These are phyloP conservation scores for Morpho helenor DNA, from an alignment of 2,888 invertebrate species.

Conservation along the genomic window DNA sequence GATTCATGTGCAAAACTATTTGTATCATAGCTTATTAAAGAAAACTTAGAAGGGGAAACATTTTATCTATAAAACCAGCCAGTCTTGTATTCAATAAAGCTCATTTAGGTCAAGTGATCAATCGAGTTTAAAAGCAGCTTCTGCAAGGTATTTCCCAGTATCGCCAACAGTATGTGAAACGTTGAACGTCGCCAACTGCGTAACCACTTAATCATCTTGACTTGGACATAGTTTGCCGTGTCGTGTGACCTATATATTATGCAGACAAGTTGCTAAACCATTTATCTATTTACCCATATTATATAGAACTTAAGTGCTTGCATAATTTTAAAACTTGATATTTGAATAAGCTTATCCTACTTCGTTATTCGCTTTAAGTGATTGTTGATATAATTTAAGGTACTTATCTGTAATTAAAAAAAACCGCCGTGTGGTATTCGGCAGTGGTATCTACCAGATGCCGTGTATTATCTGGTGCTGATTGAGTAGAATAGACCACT, in stretches of 20 bases:
- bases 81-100: constrained; percentile 9
- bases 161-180: constrained; percentile 8
- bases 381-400: too few relatives aligned
- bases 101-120: constrained; percentile 19
- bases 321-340: too few relatives aligned
- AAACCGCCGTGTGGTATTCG: too few relatives aligned
- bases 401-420: too few relatives aligned
- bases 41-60: neutral
- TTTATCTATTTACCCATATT: constrained; percentile 8
- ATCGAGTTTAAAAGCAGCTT: constrained; percentile 18
- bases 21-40: too few relatives aligned
- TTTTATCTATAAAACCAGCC: constrained; percentile 2
- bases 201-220: constrained; percentile 18
- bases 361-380: too few relatives aligned
- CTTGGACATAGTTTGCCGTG: neutral
- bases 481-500: too few relatives aligned
- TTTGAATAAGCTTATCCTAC: too few relatives aligned
- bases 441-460: too few relatives aligned
- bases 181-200: constrained; percentile 10
- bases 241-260: neutral
- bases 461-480: too few relatives aligned
- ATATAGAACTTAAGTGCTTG: too few relatives aligned
- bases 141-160: constrained; percentile 17
- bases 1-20: too few relatives aligned
- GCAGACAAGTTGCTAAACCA: neutral